phyloP scores from a whole-genome alignment of 37 sponge, comb jelly and placozoan genomes.

The Eunapius fragilis region DNA sequence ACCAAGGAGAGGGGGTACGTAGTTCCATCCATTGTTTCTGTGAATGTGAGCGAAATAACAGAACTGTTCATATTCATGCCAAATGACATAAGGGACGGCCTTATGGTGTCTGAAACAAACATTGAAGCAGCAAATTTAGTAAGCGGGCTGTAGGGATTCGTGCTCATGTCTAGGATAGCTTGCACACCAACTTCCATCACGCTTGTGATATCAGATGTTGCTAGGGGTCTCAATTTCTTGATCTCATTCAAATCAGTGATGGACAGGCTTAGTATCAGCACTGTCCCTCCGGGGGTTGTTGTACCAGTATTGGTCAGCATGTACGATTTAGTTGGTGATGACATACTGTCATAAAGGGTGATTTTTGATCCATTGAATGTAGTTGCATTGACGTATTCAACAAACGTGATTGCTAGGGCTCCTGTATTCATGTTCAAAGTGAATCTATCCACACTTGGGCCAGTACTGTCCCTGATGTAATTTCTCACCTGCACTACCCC shows the following conservation, averaged over 20 bases:
- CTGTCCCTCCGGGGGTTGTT: conserved; percentile 5
- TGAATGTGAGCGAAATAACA: conserved; percentile 55
- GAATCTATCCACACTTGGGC: conserved; percentile 55
- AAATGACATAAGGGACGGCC: conserved; percentile 51
- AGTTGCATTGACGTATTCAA: conserved; percentile 56
- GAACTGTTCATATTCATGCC: conserved; percentile 55
- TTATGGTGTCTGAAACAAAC: conserved; percentile 46
- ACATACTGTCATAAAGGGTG: conserved; percentile 38
- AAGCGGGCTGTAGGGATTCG: conserved; percentile 47
- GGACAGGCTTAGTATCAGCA: conserved; percentile 43
- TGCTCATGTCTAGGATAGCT: conserved; percentile 63
- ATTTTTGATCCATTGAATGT: conserved; percentile 52
- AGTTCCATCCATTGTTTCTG: conserved; percentile 63
- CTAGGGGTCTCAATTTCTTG: conserved; percentile 63
- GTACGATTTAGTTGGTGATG: conserved; percentile 15
- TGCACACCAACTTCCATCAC: conserved; percentile 39
- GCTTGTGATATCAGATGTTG: conserved; percentile 61
- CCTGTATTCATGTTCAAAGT: conserved; percentile 75
- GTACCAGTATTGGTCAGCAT: conserved; percentile 32
- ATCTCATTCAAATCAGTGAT: conserved; percentile 71
- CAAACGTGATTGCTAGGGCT: conserved; percentile 53
- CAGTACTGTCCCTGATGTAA: conserved; percentile 54
- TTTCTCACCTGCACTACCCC: conserved; percentile 33
- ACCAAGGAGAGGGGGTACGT: conserved; percentile 25
- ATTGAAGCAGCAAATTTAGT: conserved; percentile 7